A percentile compares a stretch with the other conserved stretches of the same genome.
phyloP scores from a whole-genome alignment of 2,113 vertebrate species.

The Calonectris borealis region DNA sequence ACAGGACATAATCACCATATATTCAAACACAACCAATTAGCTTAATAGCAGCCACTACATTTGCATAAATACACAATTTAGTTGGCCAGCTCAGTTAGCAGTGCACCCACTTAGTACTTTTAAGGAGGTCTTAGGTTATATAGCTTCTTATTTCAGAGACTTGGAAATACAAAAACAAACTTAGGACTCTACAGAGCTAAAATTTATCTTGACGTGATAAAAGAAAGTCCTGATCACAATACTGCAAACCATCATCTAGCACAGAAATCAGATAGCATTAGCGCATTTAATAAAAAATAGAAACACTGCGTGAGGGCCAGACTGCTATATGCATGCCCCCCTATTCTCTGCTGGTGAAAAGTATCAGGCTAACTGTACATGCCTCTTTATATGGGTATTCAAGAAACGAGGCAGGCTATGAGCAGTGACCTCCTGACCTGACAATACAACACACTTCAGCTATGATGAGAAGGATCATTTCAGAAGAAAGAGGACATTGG shows the following conservation, averaged over 20 bases:
- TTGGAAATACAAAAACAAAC: neutral
- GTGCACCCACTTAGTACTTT: neutral
- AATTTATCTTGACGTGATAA: neutral
- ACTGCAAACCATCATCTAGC: neutral
- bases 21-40: neutral
- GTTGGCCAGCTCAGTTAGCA: neutral
- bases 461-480: neutral
- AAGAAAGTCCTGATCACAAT: neutral
- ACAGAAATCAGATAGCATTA: neutral
- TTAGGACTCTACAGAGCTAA: neutral
- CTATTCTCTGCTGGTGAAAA: neutral
- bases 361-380: neutral
- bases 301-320: neutral
- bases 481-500: neutral
- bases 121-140: neutral
- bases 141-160: neutral
- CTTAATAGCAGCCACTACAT: neutral
- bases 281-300: neutral
- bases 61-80: neutral
- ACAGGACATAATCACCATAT: neutral
- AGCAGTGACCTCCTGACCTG: neutral
- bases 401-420: accelerated
- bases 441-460: neutral
- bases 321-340: neutral
- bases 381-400: neutral